A percentile compares a stretch with the other conserved stretches of the same genome.
These are phyloP conservation scores for Trichogramma dendrolimi DNA, from an alignment of 2,888 invertebrate genomes.

Conservation along the genomic window DNA sequence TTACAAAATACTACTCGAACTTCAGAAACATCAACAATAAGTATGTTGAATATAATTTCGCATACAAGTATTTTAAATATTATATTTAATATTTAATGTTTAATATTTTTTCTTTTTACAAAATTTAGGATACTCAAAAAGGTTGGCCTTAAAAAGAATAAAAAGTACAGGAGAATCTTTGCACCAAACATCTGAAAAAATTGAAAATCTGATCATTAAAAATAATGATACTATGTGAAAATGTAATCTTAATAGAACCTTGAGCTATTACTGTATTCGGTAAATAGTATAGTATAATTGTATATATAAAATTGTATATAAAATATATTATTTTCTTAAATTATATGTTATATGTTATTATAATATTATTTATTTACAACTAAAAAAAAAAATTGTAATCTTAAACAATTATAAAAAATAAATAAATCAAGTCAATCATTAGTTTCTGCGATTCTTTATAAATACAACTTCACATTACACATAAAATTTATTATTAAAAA, in stretches of 20 bases:
- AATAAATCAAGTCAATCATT: background rate
- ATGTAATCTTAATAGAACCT: too few species aligned
- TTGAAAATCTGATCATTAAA: too few species aligned
- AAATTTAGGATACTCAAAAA: conserved; percentile 37
- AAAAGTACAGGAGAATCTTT: conserved; percentile 18
- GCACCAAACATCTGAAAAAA: too few species aligned
- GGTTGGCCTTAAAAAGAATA: conserved; percentile 36
- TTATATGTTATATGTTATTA: too few species aligned
- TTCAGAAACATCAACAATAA: conserved; percentile 27
- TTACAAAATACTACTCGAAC: conserved; percentile 31
- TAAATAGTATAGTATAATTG: background rate
- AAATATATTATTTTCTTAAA: background rate
- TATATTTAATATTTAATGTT: background rate
- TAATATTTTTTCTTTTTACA: conserved; percentile 8
- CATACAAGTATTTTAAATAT: background rate
- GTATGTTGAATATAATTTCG: conserved; percentile 27
- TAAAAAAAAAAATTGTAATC: background rate
- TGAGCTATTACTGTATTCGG: background rate
- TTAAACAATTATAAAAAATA: background rate
- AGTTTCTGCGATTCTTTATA: background rate
- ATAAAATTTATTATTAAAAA: too few species aligned
- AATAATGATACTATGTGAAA: too few species aligned
- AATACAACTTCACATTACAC: background rate
- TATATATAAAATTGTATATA: background rate
- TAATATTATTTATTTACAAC: background rate